These are phyloP conservation scores for Pygoscelis antarcticus DNA, from an alignment of 2,113 vertebrate genomes.

Conservation along the genomic window DNA sequence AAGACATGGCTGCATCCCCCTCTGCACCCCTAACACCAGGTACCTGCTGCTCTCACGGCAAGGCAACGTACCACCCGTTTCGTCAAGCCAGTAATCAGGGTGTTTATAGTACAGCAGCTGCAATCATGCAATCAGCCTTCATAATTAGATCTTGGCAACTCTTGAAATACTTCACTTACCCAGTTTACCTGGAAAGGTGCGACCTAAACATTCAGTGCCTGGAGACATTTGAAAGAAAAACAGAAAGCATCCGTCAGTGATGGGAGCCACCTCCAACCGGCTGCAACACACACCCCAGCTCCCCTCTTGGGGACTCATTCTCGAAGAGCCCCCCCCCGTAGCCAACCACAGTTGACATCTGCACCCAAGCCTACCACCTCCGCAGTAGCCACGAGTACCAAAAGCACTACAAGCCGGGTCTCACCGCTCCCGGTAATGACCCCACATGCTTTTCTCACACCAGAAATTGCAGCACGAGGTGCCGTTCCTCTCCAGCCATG, in stretches of 20 bases:
- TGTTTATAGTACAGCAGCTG: constrained; percentile 35
- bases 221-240: constrained; percentile 62
- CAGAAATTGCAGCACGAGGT: not conserved
- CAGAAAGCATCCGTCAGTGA: constrained; percentile 33
- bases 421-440: not conserved
- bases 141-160: constrained; percentile 52
- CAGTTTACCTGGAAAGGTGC: constrained; percentile 63
- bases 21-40: not conserved
- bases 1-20: not conserved
- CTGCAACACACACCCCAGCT: constrained; percentile 17
- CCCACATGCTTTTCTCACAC: not conserved
- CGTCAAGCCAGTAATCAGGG: not conserved
- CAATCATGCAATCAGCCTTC: constrained; percentile 50
- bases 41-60: not conserved
- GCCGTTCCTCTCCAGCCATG: not conserved
- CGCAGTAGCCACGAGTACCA: rapidly evolving
- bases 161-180: constrained; percentile 48
- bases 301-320: not conserved
- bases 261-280: not conserved
- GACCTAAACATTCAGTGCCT: constrained; percentile 57
- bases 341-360: not conserved
- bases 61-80: not conserved
- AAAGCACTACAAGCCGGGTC: not conserved
- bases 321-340: not conserved
- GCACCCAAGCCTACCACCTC: not conserved